Base-by-base conservation (phyloP, 2,888 invertebrate genomes). In the Chesias legatella region DNA sequence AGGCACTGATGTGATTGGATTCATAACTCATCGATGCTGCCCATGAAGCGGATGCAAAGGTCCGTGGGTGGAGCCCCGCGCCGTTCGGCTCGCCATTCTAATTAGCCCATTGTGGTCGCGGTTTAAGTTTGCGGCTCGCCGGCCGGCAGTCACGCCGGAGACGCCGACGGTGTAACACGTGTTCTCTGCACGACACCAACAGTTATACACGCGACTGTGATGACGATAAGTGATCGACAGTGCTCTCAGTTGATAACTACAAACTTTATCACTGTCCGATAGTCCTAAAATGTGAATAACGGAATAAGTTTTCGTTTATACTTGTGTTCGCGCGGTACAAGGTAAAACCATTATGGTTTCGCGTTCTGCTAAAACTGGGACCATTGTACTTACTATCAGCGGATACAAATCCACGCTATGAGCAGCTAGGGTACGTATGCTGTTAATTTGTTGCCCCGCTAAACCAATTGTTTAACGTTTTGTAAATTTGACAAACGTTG, bases 71-170 rank as follows among this genome's bases (percentile, higher is more conserved):
- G 76, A 77, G 70, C 69, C 63, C 67, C 70, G 62, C 80, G 65
- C 76, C 76, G 59, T 63, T 63, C 68, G 63, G 63, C 74, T 82
- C 74, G 82, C 82, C 84, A 85, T 88, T 85, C 86, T 85, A 88
- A 88, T 85, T 84, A 86, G 81, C 79, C 72, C 78, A 85, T 86
- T 84, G 86, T 85, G 83, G 81, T 77, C 69, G 79, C 67, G 71
- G 78, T 76, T 71, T 68, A 78, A 79, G 72, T 81, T 82, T 78
- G 82, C 78, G 74, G 69, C 68, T 70, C 69, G 73, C 78, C 73
- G 77, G 77, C 79, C 75, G 79, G 76, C 80, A 77, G 75, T 88
- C 76, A 79, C 73, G 79, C 79, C 74, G 78, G 63, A 66, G 64
- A 67, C 65, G 63, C 65, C 70, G 77, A 53, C 60, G 56, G 50